Percentiles rank a stretch among this genome's conserved stretches.
These are phyloP conservation scores for Eilema depressum DNA, from an alignment of 2,888 invertebrate species.

Conservation along the genomic window DNA sequence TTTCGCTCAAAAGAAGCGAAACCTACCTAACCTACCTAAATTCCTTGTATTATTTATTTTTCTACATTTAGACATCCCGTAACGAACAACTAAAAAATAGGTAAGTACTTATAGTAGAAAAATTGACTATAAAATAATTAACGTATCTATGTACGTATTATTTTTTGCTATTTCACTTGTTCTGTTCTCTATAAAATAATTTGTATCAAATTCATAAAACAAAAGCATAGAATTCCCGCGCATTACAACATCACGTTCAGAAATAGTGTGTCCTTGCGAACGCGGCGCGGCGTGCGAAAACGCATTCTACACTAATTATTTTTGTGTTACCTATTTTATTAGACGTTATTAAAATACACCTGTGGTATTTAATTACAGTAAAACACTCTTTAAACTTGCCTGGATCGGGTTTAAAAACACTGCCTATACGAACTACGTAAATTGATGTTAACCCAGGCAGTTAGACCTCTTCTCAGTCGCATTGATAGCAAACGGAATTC, in stretches of 20 bases:
- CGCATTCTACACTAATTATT: conserved; percentile 33
- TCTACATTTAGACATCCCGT: no score
- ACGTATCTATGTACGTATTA: no score
- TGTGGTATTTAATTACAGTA: background rate
- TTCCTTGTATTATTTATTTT: background rate
- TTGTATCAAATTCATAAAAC: conserved; percentile 16
- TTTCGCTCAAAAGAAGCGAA: background rate
- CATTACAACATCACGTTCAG: conserved; percentile 69
- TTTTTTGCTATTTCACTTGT: background rate
- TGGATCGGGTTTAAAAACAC: background rate
- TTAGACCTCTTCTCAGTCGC: no score
- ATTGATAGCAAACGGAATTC: no score
- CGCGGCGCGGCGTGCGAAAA: conserved; percentile 42
- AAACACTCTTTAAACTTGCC: background rate
- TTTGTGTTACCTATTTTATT: background rate
- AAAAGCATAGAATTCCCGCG: conserved; percentile 60
- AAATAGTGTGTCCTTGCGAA: conserved; percentile 74
- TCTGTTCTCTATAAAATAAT: background rate
- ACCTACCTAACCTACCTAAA: no score
- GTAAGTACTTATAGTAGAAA: no score
- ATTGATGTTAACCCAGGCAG: no score
- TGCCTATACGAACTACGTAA: no score
- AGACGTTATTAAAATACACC: background rate
- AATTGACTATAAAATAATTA: no score
- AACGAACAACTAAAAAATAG: no score